Percentiles rank a stretch among this genome's conserved stretches.
phyloP scores from a whole-genome alignment of 2,888 invertebrate species.

The Andrena bicolor region DNA sequence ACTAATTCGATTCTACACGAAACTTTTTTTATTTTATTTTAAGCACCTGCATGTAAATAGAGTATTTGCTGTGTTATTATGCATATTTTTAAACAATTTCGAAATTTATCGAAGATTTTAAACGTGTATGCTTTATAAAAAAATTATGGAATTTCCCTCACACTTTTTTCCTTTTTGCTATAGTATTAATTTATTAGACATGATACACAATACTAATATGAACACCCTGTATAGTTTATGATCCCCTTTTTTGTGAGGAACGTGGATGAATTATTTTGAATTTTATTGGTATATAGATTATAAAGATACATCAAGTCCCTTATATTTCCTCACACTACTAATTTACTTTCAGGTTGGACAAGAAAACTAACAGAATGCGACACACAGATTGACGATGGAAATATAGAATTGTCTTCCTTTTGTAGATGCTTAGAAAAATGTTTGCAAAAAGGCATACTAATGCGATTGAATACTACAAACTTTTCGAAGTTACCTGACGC shows the following conservation, averaged over 20 bases:
- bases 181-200: no score
- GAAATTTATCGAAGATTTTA: no score
- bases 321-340: background rate
- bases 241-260: no score
- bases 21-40: no score
- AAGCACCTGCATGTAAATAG: no score
- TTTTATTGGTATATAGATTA: no score
- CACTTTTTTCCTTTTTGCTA: background rate
- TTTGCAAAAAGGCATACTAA: slow-evolving; percentile 86
- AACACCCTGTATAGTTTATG: no score
- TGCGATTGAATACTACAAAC: slow-evolving; percentile 83
- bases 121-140: background rate
- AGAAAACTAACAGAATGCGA: slow-evolving; percentile 83
- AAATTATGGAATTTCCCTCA: background rate
- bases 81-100: no score
- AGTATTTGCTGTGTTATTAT: no score
- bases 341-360: slow-evolving; percentile 81
- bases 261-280: no score
- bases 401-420: slow-evolving; percentile 85
- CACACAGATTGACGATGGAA: slow-evolving; percentile 85
- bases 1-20: background rate
- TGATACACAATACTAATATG: no score
- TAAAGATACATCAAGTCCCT: background rate
- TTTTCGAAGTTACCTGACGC: slow-evolving; percentile 85
- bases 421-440: slow-evolving; percentile 87